Evolutionary conservation across 2,113 vertebrate species (phyloP).

Genomic region (Tragelaphus strepsiceros): DNA sequence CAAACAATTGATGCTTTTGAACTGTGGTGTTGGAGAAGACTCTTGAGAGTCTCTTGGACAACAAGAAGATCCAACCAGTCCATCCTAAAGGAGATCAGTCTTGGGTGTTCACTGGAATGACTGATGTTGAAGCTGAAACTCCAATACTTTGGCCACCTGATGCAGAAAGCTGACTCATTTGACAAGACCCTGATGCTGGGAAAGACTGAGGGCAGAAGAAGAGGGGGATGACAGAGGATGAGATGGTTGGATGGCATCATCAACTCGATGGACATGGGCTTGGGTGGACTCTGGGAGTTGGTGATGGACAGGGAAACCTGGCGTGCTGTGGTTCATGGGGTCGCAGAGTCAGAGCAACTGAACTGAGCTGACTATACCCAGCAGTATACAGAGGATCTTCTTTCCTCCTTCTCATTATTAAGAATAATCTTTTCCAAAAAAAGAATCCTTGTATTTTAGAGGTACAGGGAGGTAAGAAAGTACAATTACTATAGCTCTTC

Average conservation of each 20-base stretch:
- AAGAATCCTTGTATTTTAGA: background rate
- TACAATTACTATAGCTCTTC: background rate
- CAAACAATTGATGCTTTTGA: too few relatives aligned
- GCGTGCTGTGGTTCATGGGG: background rate
- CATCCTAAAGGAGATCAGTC: too few relatives aligned
- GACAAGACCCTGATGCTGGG: background rate
- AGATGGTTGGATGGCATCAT: background rate
- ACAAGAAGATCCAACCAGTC: too few relatives aligned
- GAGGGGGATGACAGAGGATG: background rate
- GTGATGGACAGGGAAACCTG: background rate
- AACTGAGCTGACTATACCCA: background rate
- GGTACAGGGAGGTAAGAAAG: background rate
- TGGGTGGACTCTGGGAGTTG: background rate
- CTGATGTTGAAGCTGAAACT: too few relatives aligned
- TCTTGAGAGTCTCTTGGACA: too few relatives aligned
- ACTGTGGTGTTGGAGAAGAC: too few relatives aligned
- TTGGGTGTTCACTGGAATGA: too few relatives aligned
- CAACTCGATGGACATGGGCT: background rate
- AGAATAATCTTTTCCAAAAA: background rate
- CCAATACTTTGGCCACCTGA: too few relatives aligned
- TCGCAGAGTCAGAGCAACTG: background rate
- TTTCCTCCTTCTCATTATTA: background rate
- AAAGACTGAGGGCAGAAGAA: background rate
- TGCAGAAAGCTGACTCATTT: background rate
- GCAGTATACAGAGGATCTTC: background rate